A percentile compares a stretch with the other conserved stretches of the same genome.
Evolutionary conservation across 2,797 vertebrate genomes (phyloP).

Genomic region (Fundulus diaphanus): DNA sequence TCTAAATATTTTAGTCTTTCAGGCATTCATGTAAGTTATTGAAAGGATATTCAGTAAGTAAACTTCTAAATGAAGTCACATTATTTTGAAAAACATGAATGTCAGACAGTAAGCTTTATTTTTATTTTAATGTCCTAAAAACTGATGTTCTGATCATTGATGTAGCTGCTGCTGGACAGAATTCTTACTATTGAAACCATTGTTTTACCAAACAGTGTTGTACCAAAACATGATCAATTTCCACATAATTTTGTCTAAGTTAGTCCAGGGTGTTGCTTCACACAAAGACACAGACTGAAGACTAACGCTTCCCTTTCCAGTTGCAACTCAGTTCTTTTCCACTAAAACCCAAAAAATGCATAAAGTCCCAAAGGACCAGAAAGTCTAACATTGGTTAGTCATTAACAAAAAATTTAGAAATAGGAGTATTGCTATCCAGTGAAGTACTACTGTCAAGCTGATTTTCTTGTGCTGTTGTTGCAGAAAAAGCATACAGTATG

Average conservation of each 20-base stretch:
- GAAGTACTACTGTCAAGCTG: no score
- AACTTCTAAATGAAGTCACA: constrained; percentile 8
- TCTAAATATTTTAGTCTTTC: background rate
- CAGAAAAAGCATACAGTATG: no score
- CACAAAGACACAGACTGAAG: background rate
- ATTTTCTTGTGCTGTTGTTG: no score
- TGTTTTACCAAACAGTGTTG: background rate
- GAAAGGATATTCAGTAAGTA: background rate
- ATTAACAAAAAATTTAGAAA: no score
- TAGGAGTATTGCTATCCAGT: no score
- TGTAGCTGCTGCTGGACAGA: background rate
- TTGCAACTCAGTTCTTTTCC: background rate
- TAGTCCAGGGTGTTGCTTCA: background rate
- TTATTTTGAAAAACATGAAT: constrained; percentile 18
- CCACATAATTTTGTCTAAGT: no score
- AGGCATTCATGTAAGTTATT: constrained; percentile 2
- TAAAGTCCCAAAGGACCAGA: background rate
- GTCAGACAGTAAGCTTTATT: constrained; percentile 5
- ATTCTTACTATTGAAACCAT: background rate
- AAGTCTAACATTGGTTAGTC: no score
- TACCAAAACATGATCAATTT: background rate
- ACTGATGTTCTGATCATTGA: background rate
- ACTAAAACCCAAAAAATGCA: background rate
- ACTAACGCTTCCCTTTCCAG: background rate
- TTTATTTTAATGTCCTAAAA: constrained; percentile 6